phyloP scores from a whole-genome alignment of 2,888 invertebrate species.

The Automeris io region DNA sequence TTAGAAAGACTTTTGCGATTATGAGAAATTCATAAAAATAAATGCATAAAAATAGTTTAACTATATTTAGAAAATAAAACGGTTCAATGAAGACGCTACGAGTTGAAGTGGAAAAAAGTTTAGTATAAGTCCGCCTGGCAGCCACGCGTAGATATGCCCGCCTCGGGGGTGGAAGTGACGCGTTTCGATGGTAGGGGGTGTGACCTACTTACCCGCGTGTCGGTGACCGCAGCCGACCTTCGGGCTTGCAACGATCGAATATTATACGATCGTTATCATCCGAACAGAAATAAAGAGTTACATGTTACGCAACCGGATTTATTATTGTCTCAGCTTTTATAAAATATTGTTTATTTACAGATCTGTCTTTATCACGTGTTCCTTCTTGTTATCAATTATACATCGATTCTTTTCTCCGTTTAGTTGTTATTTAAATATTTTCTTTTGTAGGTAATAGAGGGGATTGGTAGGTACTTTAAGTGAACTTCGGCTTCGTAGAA shows the following conservation, averaged over 20 bases:
- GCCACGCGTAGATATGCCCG: conserved; percentile 33
- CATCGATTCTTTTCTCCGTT: too few relatives aligned
- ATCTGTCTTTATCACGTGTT: too few relatives aligned
- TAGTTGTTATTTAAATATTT: too few relatives aligned
- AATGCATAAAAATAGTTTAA: background rate
- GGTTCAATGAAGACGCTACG: background rate
- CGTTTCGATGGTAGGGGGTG: conserved; percentile 35
- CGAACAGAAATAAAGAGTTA: conserved; percentile 46
- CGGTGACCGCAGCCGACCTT: conserved; percentile 71
- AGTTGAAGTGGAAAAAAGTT: background rate
- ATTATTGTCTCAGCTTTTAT: too few relatives aligned
- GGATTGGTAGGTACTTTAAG: too few relatives aligned
- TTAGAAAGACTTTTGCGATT: too few relatives aligned
- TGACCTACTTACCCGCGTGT: conserved; percentile 64
- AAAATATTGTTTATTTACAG: too few relatives aligned
- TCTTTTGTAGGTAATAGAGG: too few relatives aligned
- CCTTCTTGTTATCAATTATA: too few relatives aligned
- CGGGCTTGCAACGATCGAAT: conserved; percentile 58
- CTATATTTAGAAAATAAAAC: background rate
- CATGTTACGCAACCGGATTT: conserved; percentile 46
- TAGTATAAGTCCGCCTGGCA: conserved; percentile 6
- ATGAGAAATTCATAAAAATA: too few relatives aligned
- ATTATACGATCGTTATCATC: conserved; percentile 36
- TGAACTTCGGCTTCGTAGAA: too few relatives aligned
- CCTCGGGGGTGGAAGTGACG: conserved; percentile 14